Base-by-base conservation (phyloP, 1,140 invertebrate genomes). In the Melipona quadrifasciata region DNA sequence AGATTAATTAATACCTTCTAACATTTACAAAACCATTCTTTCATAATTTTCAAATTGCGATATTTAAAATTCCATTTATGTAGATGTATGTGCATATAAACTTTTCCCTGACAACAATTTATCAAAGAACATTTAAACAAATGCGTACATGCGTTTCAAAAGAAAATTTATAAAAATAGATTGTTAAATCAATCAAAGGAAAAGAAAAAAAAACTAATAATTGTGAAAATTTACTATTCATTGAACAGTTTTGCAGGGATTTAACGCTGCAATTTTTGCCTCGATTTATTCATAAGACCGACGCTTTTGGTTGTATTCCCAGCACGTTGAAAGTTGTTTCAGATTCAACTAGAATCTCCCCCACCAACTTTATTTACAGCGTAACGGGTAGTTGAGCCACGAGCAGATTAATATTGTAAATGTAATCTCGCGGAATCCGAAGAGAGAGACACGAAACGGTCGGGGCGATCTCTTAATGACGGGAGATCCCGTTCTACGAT, bases 381-480 rank as follows among this genome's bases (percentile, higher is more conserved):
- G 53, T 24, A n/a, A 11, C 27, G 27, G 65, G 12, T 39, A 39
- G 39, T 6, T 39, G 39, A 39, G 6, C 73, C 39, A 73, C 72
- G 57, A 51, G 27, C 19, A 31, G 47, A 70, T 87, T 88, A 87
- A 85, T 85, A 80, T 75, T 84, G 70, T 64, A 84, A 87, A 84
- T 65, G 65, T 84, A 88, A 87, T 87, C 72, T 65, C 53, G 65
- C 53, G 64, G 65, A 77, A 87, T 77, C 17, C 61, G 21, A 61
- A 72, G 75, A 80, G 68, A 71, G 67, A 72, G 75, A 80, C 51
- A 74, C 67, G 73, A 81, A 85, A 57, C 74, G 68, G 75, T 57
- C 39, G 1, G 61, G 64, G 76, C 72, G 76, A 82, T n/a, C 39
- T 34, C 55, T 58, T 84, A 87, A 87, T 87, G 67, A 79, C 53